Evolutionary conservation across 2,797 vertebrate genomes (phyloP).

Genomic region (Hipposideros larvatus): DNA sequence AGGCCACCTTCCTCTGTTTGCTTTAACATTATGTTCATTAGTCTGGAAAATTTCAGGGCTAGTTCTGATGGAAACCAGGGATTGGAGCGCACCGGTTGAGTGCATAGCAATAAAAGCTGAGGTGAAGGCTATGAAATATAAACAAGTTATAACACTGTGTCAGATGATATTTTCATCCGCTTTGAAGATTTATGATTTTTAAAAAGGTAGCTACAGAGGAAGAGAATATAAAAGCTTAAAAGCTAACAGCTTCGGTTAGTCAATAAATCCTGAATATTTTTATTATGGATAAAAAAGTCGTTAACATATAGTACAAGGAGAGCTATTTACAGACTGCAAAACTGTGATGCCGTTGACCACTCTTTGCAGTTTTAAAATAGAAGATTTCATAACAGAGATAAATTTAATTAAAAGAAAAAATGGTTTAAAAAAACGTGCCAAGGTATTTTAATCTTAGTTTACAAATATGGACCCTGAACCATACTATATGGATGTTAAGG

Average conservation of each 20-base stretch:
- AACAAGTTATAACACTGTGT: slow-evolving; percentile 11
- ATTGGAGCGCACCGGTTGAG: background rate
- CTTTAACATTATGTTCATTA: slow-evolving; percentile 50
- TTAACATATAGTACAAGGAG: background rate
- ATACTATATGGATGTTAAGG: background rate
- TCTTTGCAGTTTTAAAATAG: background rate
- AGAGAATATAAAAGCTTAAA: slow-evolving; percentile 70
- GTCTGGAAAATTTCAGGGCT: slow-evolving; percentile 55
- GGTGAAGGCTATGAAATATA: slow-evolving; percentile 64
- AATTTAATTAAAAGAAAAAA: slow-evolving; percentile 17
- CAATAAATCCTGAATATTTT: slow-evolving; percentile 73
- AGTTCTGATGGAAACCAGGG: slow-evolving; percentile 24
- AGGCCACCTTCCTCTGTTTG: slow-evolving; percentile 57
- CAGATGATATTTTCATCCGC: background rate
- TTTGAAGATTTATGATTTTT: slow-evolving; percentile 64
- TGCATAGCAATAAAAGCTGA: slow-evolving; percentile 56
- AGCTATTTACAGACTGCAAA: background rate
- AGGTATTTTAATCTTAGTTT: background rate
- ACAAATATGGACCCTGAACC: background rate
- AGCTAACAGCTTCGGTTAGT: slow-evolving; percentile 48
- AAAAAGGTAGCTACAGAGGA: background rate
- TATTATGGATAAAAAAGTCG: slow-evolving; percentile 30
- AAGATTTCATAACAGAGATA: background rate
- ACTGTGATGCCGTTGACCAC: background rate
- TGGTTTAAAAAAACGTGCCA: background rate